Base-by-base conservation (phyloP, 1,140 invertebrate genomes). In the Drosophila sturtevanti region DNA sequence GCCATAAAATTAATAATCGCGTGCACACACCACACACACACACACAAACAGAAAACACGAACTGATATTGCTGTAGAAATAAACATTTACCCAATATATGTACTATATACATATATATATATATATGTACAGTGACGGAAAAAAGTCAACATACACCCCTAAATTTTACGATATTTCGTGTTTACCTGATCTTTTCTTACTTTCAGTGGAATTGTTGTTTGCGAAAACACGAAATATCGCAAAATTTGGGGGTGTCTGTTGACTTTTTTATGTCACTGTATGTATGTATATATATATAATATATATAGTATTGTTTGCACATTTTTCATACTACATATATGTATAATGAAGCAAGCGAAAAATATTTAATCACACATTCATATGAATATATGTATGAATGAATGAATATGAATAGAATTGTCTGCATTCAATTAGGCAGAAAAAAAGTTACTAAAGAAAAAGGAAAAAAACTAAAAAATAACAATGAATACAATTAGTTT, bases 1-100 rank as follows among this genome's bases (percentile, higher is more conserved):
- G 81, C 70, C 70, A 81, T 81, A 74, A 85, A 85, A 86, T 85
- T 85, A 66, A 86, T 86, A 85, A 85, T 85, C 77, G 81, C 81
- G 77, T 86, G 81, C 72, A 77, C 38, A 48, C 24, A 63, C 35
- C 52, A 56, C 6, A 56, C 6, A 34, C 69, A 58, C 48, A 65
- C 48, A 64, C 58, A 18, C 14, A 44, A 7, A 56, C 38, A 72
- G n/a, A n/a, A n/a, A n/a, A n/a, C 61, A 65, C 54, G 31, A 37
- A 73, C 27, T 31, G 27, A 31, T 31, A 31, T 6, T 59, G 18
- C 71, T 71, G 70, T 63, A 38, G 48, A 65, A 73, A 72, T 60
- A 60, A 65, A 70, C 69, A 71, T 68, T 63, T 35, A 10, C n/a
- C 27, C 22, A 54, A 61, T 41, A 37, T 41, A 10, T 61, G 1